Conservation (phyloP, 2,888 invertebrate genomes). For the Drosophila algonquin region DNA sequence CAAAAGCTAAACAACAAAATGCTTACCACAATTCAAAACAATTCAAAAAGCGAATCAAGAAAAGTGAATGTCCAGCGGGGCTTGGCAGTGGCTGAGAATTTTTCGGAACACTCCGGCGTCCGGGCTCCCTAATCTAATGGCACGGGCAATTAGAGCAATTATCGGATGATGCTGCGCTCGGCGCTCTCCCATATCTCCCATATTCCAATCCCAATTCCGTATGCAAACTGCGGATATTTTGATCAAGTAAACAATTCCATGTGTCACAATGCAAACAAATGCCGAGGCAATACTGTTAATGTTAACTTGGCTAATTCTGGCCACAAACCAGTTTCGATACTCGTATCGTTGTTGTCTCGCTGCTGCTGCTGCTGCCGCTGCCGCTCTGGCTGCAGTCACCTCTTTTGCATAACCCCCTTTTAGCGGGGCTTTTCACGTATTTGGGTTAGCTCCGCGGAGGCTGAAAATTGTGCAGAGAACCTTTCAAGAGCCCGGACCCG, state of each 20-base stretch:
- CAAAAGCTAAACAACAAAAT: conserved; percentile 18
- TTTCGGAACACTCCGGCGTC: conserved; percentile 16
- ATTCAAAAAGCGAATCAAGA: conserved; percentile 13
- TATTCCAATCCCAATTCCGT: conserved; percentile 3
- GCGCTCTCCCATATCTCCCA: background rate
- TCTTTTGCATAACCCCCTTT: conserved; percentile 67
- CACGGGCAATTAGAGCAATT: conserved; percentile 32
- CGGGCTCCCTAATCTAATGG: conserved; percentile 15
- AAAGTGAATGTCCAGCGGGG: conserved; percentile 45
- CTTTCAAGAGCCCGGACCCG: conserved; percentile 16
- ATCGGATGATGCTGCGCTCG: conserved; percentile 17
- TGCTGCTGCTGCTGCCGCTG: background rate
- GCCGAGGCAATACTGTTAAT: conserved; percentile 31
- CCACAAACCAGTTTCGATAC: conserved; percentile 66
- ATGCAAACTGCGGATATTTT: conserved; percentile 20
- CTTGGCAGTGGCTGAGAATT: conserved; percentile 14
- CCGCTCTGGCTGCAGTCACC: conserved; percentile 38
- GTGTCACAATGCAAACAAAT: conserved; percentile 50
- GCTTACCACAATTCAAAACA: conserved; percentile 11
- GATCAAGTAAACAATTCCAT: conserved; percentile 24
- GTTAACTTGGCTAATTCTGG: conserved; percentile 74
- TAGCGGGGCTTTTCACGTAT: conserved; percentile 49
- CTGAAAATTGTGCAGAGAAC: conserved; percentile 35
- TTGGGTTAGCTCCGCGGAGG: conserved; percentile 32
- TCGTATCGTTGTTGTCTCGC: conserved; percentile 22